These are phyloP conservation scores for Calypte anna DNA, from an alignment of 2,113 vertebrate genomes.

Conservation along the genomic window DNA sequence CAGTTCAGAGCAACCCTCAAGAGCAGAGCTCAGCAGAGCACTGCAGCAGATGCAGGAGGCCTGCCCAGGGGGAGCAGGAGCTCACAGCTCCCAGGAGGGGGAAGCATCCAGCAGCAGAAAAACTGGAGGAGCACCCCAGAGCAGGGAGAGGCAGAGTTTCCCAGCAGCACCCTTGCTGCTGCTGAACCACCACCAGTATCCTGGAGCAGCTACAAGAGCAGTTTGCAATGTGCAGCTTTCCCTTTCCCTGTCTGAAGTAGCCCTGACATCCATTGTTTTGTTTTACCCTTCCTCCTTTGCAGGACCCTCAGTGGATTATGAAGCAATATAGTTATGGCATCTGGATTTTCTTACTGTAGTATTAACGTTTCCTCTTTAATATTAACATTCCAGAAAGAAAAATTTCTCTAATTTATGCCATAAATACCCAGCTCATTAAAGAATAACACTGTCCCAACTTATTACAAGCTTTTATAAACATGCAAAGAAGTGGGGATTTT, in stretches of 20 bases:
- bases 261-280: not conserved
- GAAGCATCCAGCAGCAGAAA: not conserved
- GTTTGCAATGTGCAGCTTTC: fast-evolving
- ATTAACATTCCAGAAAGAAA: slow-evolving; percentile 43
- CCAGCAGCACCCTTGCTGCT: fast-evolving
- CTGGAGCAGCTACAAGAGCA: fast-evolving
- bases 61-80: not conserved
- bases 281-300: not conserved
- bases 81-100: not conserved
- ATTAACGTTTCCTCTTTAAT: slow-evolving; percentile 12
- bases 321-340: not conserved
- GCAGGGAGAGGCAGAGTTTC: not conserved
- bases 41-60: not conserved
- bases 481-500: not conserved
- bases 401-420: slow-evolving; percentile 12
- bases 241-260: not conserved
- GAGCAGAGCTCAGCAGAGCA: not conserved
- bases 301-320: not conserved
- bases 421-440: slow-evolving; percentile 13
- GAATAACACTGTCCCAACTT: not conserved
- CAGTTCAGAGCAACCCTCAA: not conserved
- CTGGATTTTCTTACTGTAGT: slow-evolving; percentile 46
- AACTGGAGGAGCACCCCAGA: not conserved
- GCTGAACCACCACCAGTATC: not conserved
- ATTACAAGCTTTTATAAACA: not conserved